A percentile compares a stretch with the other conserved stretches of the same genome.
Evolutionary conservation across 2,113 vertebrate species (phyloP).

Genomic region (Muntiacus reevesi): DNA sequence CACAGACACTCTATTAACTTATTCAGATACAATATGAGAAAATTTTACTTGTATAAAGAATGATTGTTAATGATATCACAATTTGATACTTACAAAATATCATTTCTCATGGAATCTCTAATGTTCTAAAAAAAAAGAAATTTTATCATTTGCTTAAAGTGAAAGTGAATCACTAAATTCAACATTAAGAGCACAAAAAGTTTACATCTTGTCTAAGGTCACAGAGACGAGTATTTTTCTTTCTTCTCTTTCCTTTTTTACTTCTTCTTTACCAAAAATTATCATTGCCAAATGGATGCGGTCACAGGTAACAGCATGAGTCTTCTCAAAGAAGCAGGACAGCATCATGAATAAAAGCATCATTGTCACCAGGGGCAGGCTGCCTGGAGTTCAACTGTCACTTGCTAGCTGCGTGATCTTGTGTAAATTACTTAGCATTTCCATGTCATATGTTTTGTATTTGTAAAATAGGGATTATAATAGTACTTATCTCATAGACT

Average conservation of each 20-base stretch:
- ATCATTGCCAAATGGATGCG: not conserved
- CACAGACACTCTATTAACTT: not conserved
- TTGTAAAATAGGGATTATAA: not conserved
- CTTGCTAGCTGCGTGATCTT: not conserved
- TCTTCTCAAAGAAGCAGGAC: not conserved
- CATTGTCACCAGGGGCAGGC: not conserved
- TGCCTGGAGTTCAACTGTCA: not conserved
- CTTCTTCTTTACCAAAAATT: not conserved
- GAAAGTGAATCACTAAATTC: constrained; percentile 15
- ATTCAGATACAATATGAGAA: not conserved
- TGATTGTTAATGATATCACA: not conserved
- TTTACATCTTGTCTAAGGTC: not conserved
- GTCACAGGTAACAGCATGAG: not conserved
- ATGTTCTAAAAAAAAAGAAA: constrained; percentile 20
- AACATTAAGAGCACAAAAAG: not conserved
- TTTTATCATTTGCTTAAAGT: constrained; percentile 48
- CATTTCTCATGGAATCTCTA: not conserved
- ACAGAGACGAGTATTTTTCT: not conserved
- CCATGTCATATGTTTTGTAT: not conserved
- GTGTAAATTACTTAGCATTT: not conserved
- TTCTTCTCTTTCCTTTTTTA: not conserved
- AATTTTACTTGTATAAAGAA: constrained; percentile 29
- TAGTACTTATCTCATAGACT: not conserved
- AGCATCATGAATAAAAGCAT: not conserved
- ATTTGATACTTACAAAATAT: not conserved